Base-by-base conservation (phyloP, 2,888 invertebrate genomes). In the Ochropleura leucogaster region DNA sequence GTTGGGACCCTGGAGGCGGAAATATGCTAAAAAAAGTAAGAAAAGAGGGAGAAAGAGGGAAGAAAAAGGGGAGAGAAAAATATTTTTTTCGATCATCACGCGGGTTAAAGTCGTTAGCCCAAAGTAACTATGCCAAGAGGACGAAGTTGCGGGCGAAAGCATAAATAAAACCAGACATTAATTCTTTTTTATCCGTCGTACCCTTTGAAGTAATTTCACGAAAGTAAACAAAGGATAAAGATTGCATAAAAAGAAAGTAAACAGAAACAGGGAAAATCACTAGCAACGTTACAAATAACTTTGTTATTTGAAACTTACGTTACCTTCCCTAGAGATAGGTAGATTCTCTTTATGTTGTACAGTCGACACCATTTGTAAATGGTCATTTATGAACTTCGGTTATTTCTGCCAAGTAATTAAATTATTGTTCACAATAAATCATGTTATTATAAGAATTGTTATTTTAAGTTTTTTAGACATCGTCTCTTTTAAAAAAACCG, bases 261-360 rank as follows among this genome's bases (percentile, higher is more conserved):
- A 79, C 47, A 65, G 55, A 55, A 42, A 62, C 4, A 57, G 63
- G 49, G 53, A 44, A 72, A 67, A 63, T 63, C 40, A 55, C 18
- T 16, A 44, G 47, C 46, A 44, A n/a, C 12, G 44, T 49, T 49
- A 18, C 55, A 63, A 72, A 64, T 83, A 78, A 78, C 40, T 60
- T 51, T 83, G 79, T 79, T 70, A 77, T 83, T 47, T 62, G 51
- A 49, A 72, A 82, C 42, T 59, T 68, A 59, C 68, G 40, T 57
- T 51, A 40, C 12, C 7, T 30, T 67, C 67, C n/a, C 79, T 16
- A 0, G 55, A 74, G 74, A 64, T 53, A n/a, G 18, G 18, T 57
- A 62, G 47, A 14, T 60, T 30, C 18, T 62, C 51, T 51, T 69
- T 47, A 46, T 30, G 42, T 64, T 59, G 47, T 66, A 78, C 68